phyloP scores from a whole-genome alignment of 1,140 invertebrate species.

The Tetragnatha versicolor region DNA sequence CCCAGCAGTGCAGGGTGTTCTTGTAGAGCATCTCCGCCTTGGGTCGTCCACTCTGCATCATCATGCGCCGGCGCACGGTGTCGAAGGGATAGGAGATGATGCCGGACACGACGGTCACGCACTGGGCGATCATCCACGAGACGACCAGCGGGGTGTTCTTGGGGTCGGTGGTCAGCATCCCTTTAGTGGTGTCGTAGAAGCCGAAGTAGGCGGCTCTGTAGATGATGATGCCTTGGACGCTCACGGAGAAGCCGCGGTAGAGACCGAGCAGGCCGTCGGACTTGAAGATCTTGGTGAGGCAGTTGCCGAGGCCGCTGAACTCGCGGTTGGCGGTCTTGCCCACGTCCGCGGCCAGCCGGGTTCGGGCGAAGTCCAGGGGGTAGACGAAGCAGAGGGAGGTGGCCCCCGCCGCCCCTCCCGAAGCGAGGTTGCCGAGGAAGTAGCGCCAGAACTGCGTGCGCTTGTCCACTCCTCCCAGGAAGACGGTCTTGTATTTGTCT shows the following conservation, averaged over 20 bases:
- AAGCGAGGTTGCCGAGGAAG: slow-evolving; percentile 86
- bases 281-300: slow-evolving; percentile 86
- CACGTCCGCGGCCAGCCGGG: slow-evolving; percentile 85
- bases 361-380: slow-evolving; percentile 93
- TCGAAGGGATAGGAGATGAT: slow-evolving; percentile 94
- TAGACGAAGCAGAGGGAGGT: slow-evolving; percentile 94
- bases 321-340: slow-evolving; percentile 83
- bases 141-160: slow-evolving; percentile 84
- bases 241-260: slow-evolving; percentile 92
- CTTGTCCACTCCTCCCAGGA: slow-evolving; percentile 84
- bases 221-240: slow-evolving; percentile 78
- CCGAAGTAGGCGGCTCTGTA: slow-evolving; percentile 91
- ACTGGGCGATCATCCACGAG: slow-evolving; percentile 85
- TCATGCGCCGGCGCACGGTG: slow-evolving; percentile 91
- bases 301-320: slow-evolving; percentile 87
- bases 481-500: slow-evolving; percentile 72
- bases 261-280: slow-evolving; percentile 84
- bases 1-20: slow-evolving; percentile 83
- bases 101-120: slow-evolving; percentile 85
- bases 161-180: slow-evolving; percentile 77
- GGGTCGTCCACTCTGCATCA: slow-evolving; percentile 85
- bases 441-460: slow-evolving; percentile 87
- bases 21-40: slow-evolving; percentile 81
- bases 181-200: slow-evolving; percentile 91
- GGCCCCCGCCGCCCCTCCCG: slow-evolving; percentile 92